Evolutionary conservation across 1,140 invertebrate genomes (phyloP), one percentile per base, ranked within the genome.

Genomic region (Drosophila littoralis): DNA sequence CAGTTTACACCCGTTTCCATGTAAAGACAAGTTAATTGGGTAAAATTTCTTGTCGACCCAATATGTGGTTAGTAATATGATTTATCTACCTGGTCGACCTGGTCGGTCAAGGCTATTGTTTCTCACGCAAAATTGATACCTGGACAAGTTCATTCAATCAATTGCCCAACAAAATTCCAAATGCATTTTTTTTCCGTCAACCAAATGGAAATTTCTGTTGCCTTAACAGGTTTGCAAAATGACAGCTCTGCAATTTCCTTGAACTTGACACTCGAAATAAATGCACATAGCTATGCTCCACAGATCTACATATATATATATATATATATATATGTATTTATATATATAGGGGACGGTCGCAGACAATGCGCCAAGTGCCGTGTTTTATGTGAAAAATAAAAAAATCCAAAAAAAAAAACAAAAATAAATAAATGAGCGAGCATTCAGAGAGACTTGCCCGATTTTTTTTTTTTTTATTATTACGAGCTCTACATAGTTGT

Each of bases 131-230:
- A 67, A 51, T 7, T 28, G 33, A 46, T 57, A 66, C 69, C 66
- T 71, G 81, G 81, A 66, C 50, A 76, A 82, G 86, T 88, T 86
- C 72, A 79, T 86, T 88, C 83, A 86, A 88, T 86, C 81, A 88
- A 88, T 88, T 79, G 63, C 43, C 51, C 59, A 52, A 76, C 67
- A 38, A 35, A 45, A 71, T 45, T 60, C 40, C 33, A 46, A 65
- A 54, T 63, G 35, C 51, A 55, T 4, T 43, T 43, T 10, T 48
- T 66, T 32, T 59, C 32, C 33, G n/a, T 3, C 6, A 6, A 63
- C 43, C 36, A 10, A 72, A 70, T 81, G 22, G 32, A 70, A 76
- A 42, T 52, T 52, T 28, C 10, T n/a, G 7, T 28, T 32, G 9
- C 12, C 7, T 10, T 32, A 50, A 85, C 75, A 78, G 60, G 69